phyloP scores from a whole-genome alignment of 2,797 vertebrate genomes.

The Sebastolobus altivelis region DNA sequence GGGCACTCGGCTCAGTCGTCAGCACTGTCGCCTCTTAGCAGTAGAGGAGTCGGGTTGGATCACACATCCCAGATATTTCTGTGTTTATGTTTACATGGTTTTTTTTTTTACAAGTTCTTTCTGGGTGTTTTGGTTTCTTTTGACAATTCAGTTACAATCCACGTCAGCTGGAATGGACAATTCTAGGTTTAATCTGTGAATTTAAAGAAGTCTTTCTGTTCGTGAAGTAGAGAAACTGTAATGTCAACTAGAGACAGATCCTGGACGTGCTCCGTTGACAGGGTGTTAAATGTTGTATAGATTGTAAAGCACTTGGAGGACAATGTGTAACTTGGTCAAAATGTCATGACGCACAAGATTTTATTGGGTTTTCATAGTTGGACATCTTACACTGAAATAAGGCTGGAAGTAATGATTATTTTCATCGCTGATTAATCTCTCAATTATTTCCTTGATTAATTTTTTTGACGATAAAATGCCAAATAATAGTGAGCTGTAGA shows the following conservation, averaged over 20 bases:
- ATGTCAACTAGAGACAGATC: not conserved
- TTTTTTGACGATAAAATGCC: too few species aligned
- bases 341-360: too few species aligned
- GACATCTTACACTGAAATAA: not conserved
- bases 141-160: not conserved
- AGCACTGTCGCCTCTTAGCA: not conserved
- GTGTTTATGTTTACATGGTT: not conserved
- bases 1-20: not conserved
- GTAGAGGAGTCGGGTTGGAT: not conserved
- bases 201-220: not conserved
- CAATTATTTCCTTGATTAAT: too few species aligned
- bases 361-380: not conserved
- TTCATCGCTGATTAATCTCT: not conserved
- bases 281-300: not conserved
- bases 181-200: not conserved
- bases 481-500: too few species aligned
- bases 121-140: not conserved
- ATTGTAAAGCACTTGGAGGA: not conserved
- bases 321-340: not conserved
- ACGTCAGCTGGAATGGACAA: not conserved
- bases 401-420: not conserved
- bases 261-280: not conserved
- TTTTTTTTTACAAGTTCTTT: not conserved
- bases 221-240: not conserved
- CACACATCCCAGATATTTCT: not conserved